These are phyloP conservation scores for Agrotis segetum DNA, from an alignment of 2,888 invertebrate species.

Conservation along the genomic window DNA sequence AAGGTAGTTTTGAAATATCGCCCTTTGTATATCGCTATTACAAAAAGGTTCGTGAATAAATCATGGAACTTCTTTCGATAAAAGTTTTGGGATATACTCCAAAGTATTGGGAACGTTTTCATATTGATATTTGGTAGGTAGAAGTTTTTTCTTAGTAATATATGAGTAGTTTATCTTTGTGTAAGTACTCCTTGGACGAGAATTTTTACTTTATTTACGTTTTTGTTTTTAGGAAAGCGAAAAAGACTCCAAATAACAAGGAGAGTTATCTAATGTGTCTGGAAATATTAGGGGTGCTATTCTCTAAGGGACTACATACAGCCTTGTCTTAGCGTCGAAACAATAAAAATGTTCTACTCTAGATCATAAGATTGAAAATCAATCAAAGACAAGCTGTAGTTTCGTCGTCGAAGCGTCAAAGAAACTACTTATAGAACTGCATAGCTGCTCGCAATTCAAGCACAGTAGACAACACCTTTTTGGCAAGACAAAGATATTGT, in stretches of 20 bases:
- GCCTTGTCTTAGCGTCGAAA: too few relatives aligned
- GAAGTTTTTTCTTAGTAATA: background rate
- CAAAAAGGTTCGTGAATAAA: constrained; percentile 50
- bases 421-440: too few relatives aligned
- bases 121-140: constrained; percentile 18
- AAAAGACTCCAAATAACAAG: background rate
- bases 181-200: constrained; percentile 3
- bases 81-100: constrained; percentile 29
- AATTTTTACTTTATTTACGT: constrained; percentile 1
- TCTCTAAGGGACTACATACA: too few relatives aligned
- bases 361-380: too few relatives aligned
- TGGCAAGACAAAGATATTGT: background rate
- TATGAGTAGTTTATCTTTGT: constrained; percentile 3
- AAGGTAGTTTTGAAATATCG: constrained; percentile 31
- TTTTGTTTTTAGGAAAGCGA: background rate
- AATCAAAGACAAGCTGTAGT: too few relatives aligned
- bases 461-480: background rate
- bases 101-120: constrained; percentile 14
- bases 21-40: constrained; percentile 46
- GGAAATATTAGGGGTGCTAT: background rate
- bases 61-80: constrained; percentile 22
- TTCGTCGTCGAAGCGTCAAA: too few relatives aligned
- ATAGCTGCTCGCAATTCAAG: too few relatives aligned
- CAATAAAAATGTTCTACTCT: too few relatives aligned
- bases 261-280: background rate